Base-by-base conservation (phyloP, 2,888 invertebrate genomes). In the Volucella zonaria region DNA sequence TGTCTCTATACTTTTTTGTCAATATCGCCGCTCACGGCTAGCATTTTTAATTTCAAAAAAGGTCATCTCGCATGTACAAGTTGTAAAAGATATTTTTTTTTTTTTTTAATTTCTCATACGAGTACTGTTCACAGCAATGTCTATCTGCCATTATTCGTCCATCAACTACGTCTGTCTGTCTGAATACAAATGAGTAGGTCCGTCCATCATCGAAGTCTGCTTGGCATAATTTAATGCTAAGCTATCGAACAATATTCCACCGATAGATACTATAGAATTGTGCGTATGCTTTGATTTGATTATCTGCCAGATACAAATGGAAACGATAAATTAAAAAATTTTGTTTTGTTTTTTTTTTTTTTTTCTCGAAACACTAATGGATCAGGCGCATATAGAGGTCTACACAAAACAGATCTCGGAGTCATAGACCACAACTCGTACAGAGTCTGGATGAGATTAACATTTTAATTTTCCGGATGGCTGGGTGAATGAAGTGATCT, bases 401-500 rank as follows among this genome's bases (percentile, higher is more conserved):
- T 31, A 31, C 31, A 31, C 0, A 31, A 6, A 3, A 31, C 31
- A 31, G 31, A 31, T 31, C 31, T 31, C 31, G 31, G 31, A 31
- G 6, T 6, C 31, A 31, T 6, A 31, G 31, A 2, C 31, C 31
- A 31, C 6, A 31, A 6, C 0, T 31, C 31, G 31, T 31, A 31
- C 31, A 4, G 31, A 31, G 31, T 31, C 31, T 3, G 6, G 31
- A 31, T 31, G 6, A 31, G 59, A 76, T 76, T 76, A 54, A 52
- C 61, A 68, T 76, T 68, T 68, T 43, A 75, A 75, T 75, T 75
- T 67, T 59, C 58, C 75, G 43, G 51, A 49, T 76, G 59, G 61
- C 68, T 76, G 51, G 68, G 14, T 68, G 45, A 68, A 68, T 61
- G 9, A 61, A 76, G 67, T 31, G 6, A 31, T 31, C 31, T 31